Base-by-base conservation (phyloP, 2,113 vertebrate genomes). In the Prionailurus viverrinus region DNA sequence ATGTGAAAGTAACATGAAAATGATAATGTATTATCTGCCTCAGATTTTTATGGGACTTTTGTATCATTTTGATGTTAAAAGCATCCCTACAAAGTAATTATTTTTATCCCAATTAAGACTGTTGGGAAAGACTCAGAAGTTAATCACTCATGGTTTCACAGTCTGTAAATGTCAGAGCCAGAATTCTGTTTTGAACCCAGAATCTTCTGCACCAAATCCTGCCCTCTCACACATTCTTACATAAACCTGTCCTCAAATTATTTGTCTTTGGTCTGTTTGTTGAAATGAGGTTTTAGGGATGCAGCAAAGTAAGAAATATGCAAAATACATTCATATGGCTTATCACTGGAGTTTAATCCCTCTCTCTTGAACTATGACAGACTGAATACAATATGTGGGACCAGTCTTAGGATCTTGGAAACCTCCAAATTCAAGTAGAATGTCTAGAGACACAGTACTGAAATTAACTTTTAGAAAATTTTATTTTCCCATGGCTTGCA, bases 21-120 rank as follows among this genome's bases (percentile, higher is more conserved):
- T 89, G 3, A 0, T 91, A 66, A 71, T 85, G 2, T 31, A 61
- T 15, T 29, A 18, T 41, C 41, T 94, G 12, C 18, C 29, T 94
- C 21, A 51, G 48, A 85, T 84, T 94, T 94, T 93, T 86, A 85
- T 74, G 45, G 27, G 76, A 81, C 14, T 55, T 74, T 55, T 74
- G 21, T 33, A 73, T 90, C 18, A 82, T 94, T 92, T 95, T 84
- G 33, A 4, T 65, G 76, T 65, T 92, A 81, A 94, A 91, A 86
- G 18, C 29, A 86, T 94, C 29, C 41, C 29, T 85, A 74, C 7
- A 61, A 84, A 68, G n/a, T 68, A 83, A 68, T 87, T 58, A 79
- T 51, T 80, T 95, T 93, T 84, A 86, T 88, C 13, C 1, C 9
- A 82, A 6, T 92, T 39, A 25, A 27, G 45, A 2, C 18, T 7